These are phyloP conservation scores for Invenusta paracnida DNA, from an alignment of 2,888 invertebrate species.

Conservation along the genomic window DNA sequence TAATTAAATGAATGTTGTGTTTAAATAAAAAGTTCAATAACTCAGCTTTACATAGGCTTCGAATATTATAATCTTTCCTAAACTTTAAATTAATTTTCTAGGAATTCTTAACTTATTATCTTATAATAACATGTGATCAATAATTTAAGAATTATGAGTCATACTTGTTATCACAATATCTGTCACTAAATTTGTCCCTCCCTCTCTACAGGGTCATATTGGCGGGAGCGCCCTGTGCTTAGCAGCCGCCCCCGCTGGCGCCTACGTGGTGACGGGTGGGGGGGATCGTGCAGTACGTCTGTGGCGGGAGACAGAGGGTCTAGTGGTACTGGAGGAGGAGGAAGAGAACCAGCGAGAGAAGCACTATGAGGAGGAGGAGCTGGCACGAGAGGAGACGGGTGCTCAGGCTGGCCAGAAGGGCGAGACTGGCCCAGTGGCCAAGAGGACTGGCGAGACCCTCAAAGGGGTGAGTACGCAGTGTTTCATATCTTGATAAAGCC, in stretches of 20 bases:
- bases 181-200: too few species aligned
- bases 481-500: too few species aligned
- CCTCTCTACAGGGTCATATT: neutral
- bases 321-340: slow-evolving; percentile 83
- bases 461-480: neutral
- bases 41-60: too few species aligned
- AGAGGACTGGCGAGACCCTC: neutral
- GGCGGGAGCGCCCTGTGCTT: neutral
- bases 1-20: too few species aligned
- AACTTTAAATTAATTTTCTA: too few species aligned
- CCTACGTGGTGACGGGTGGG: slow-evolving; percentile 69
- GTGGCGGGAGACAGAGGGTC: slow-evolving; percentile 78
- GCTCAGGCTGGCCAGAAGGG: neutral
- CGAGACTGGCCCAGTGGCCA: neutral
- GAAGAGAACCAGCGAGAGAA: slow-evolving; percentile 74
- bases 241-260: neutral
- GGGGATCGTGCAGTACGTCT: slow-evolving; percentile 80
- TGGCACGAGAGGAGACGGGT: neutral
- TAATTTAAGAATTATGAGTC: too few species aligned
- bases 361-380: slow-evolving; percentile 65
- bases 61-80: too few species aligned
- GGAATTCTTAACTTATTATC: too few species aligned
- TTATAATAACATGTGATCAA: too few species aligned
- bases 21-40: too few species aligned
- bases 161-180: too few species aligned